Evolutionary conservation across 1,140 invertebrate genomes (phyloP).

Genomic region (Hyles euphorbiae): DNA sequence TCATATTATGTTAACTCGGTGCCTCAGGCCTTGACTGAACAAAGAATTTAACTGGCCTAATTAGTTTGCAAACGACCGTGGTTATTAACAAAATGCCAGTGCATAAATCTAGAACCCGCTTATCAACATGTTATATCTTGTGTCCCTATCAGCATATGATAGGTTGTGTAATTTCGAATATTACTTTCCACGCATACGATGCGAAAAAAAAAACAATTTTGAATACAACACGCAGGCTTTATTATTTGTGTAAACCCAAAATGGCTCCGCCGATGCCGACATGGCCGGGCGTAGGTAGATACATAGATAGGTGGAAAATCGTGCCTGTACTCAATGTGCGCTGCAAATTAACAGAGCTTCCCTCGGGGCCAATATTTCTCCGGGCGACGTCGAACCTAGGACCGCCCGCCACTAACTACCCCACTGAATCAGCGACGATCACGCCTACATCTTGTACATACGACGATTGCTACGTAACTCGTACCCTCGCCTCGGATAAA

Average conservation of each 20-base stretch:
- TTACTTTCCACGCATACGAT: too few relatives aligned
- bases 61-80: conserved; percentile 6
- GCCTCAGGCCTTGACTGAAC: conserved; percentile 1
- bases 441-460: conserved; percentile 72
- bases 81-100: conserved; percentile 7
- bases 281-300: conserved; percentile 29
- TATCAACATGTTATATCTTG: conserved; percentile 1
- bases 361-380: conserved; percentile 67
- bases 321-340: conserved; percentile 46
- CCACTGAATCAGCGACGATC: conserved; percentile 71
- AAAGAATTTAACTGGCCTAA: conserved; percentile 6
- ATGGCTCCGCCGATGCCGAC: conserved; percentile 40
- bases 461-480: conserved; percentile 59
- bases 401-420: conserved; percentile 64
- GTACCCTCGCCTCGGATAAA: conserved; percentile 50
- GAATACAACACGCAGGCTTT: too few relatives aligned
- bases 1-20: conserved; percentile 7
- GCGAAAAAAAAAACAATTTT: too few relatives aligned
- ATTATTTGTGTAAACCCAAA: conserved; percentile 22
- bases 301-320: conserved; percentile 52
- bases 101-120: not conserved
- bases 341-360: conserved; percentile 66
- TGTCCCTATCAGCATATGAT: conserved; percentile 1
- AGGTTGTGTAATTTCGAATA: not conserved
- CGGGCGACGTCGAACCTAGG: conserved; percentile 57